phyloP scores from a whole-genome alignment of 2,797 vertebrate species.

The Sebastes oblongus region DNA sequence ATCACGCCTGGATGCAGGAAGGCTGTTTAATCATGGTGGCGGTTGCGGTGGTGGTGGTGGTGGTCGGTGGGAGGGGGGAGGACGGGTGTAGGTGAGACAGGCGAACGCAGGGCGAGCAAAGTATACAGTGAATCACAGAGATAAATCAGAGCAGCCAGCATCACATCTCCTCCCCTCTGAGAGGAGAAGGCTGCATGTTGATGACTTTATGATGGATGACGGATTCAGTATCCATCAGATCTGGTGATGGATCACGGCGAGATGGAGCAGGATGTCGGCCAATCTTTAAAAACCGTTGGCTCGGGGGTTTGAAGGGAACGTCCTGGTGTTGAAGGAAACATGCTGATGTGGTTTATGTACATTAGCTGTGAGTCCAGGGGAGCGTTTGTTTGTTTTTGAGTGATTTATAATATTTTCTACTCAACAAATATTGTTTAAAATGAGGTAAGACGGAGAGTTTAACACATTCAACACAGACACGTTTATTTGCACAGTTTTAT shows the following conservation, averaged over 20 bases:
- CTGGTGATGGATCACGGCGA: slow-evolving; percentile 44
- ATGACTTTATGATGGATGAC: slow-evolving; percentile 75
- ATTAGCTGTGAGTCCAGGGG: neutral
- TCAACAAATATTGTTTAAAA: neutral
- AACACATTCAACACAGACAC: neutral
- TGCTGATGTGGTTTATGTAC: slow-evolving; percentile 32
- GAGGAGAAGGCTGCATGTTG: slow-evolving; percentile 55
- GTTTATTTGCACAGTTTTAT: neutral
- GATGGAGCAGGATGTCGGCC: slow-evolving; percentile 18
- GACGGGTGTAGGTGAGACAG: slow-evolving; percentile 19
- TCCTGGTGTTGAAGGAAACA: slow-evolving; percentile 6
- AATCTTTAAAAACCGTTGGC: slow-evolving; percentile 36
- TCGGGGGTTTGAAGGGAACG: slow-evolving; percentile 41
- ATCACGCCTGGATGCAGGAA: slow-evolving; percentile 10
- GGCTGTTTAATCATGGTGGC: slow-evolving; percentile 25
- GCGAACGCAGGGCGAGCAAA: neutral
- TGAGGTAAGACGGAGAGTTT: neutral
- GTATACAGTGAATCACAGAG: slow-evolving; percentile 32
- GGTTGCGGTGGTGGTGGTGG: neutral
- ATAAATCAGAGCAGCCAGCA: slow-evolving; percentile 55
- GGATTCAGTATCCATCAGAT: slow-evolving; percentile 45
- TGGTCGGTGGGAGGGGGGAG: neutral
- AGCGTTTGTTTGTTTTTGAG: neutral
- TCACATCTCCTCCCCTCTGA: slow-evolving; percentile 49
- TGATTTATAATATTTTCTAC: neutral